Conservation (phyloP, 2,888 invertebrate species). For the Trichogramma dendrolimi region DNA sequence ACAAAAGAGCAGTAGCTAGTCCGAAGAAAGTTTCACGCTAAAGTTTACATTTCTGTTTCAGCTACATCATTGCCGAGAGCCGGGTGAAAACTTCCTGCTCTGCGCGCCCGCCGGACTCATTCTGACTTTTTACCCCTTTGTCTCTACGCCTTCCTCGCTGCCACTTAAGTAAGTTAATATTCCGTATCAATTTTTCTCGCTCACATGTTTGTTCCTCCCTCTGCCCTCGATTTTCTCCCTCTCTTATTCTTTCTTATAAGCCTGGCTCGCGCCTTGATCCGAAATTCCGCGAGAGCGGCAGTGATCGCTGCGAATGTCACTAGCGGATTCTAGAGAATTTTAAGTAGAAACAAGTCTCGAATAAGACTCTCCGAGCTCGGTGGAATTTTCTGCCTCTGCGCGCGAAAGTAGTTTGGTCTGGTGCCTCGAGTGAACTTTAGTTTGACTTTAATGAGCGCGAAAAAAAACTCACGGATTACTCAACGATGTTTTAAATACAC, state of each 20-base stretch:
- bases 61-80: neutral
- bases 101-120: too few relatives aligned
- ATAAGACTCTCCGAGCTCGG: neutral
- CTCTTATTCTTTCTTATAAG: too few relatives aligned
- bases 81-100: neutral
- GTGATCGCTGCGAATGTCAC: neutral
- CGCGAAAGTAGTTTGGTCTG: conserved; percentile 7
- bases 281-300: neutral
- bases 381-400: conserved; percentile 3
- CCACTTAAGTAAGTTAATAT: conserved; percentile 15
- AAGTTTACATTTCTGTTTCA: conserved; percentile 19
- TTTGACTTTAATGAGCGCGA: too few relatives aligned
- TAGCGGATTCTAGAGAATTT: conserved; percentile 11
- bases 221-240: conserved; percentile 1
- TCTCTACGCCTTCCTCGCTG: conserved; percentile 14
- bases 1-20: neutral
- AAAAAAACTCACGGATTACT: too few relatives aligned
- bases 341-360: conserved; percentile 1
- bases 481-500: too few relatives aligned
- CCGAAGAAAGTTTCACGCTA: neutral
- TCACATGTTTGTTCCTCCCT: too few relatives aligned
- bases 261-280: neutral
- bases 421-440: too few relatives aligned
- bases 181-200: conserved; percentile 6
- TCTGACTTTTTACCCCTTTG: conserved; percentile 1